Evolutionary conservation across 1,140 invertebrate genomes (phyloP).

Genomic region (Artemia franciscana): DNA sequence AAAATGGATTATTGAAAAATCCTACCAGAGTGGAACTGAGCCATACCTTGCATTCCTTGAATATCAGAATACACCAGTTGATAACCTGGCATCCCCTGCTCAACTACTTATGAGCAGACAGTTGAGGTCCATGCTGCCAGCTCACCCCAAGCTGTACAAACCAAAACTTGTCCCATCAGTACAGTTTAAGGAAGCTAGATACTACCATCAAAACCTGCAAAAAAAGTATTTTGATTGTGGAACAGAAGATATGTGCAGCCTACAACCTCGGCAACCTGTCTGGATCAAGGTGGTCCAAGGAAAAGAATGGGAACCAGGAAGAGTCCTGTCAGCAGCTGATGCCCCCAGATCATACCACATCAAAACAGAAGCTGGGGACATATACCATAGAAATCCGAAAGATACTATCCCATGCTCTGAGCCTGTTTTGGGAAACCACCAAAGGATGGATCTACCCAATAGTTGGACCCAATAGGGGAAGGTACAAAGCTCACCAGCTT

Average conservation of each 20-base stretch:
- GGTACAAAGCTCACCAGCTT: not conserved
- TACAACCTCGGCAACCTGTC: not conserved
- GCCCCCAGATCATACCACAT: not conserved
- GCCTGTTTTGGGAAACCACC: not conserved
- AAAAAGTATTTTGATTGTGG: not conserved
- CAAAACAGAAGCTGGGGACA: not conserved
- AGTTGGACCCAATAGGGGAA: not conserved
- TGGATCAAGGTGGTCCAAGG: not conserved
- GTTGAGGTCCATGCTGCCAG: slow-evolving; percentile 6
- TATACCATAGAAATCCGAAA: not conserved
- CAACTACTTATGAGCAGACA: slow-evolving; percentile 4
- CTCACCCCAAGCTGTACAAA: slow-evolving; percentile 3
- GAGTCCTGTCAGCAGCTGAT: not conserved
- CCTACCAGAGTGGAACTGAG: slow-evolving; percentile 1
- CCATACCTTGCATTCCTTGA: slow-evolving; percentile 3
- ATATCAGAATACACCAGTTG: slow-evolving; percentile 3
- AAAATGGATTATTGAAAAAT: slow-evolving; percentile 18
- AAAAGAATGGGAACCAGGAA: not conserved
- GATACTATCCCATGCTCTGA: not conserved
- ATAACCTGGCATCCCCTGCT: slow-evolving; percentile 5
- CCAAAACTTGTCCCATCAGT: not conserved
- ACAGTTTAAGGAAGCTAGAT: not conserved
- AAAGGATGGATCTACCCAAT: not conserved
- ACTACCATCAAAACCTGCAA: not conserved
- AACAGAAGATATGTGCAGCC: not conserved